Evolutionary conservation across 2,888 invertebrate genomes (phyloP).

Genomic region (Bibio marci): DNA sequence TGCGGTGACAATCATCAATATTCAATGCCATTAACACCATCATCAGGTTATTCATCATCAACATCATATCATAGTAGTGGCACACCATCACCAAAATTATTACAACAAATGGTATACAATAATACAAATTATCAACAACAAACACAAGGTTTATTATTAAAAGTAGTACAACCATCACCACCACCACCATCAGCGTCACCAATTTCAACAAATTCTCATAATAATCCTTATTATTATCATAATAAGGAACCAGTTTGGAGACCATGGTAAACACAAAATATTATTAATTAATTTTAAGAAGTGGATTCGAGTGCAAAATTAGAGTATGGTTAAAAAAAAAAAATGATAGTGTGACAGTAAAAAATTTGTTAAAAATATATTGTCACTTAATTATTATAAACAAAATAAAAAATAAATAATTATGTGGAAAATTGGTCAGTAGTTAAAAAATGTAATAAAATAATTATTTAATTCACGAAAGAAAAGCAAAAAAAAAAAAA

Average conservation of each 20-base stretch:
- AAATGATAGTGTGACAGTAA: too few species aligned
- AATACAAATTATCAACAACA: background rate
- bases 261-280: conserved; percentile 5
- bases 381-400: too few species aligned
- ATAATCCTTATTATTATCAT: background rate
- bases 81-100: conserved; percentile 11
- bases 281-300: too few species aligned
- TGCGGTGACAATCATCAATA: conserved; percentile 5
- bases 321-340: too few species aligned
- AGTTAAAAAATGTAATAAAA: too few species aligned
- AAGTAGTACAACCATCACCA: background rate
- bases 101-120: background rate
- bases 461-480: too few species aligned
- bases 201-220: background rate
- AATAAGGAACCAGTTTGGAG: conserved; percentile 6
- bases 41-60: conserved; percentile 6
- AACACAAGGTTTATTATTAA: background rate
- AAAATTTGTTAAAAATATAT: too few species aligned
- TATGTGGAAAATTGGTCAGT: too few species aligned
- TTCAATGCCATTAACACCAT: conserved; percentile 7
- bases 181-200: conserved; percentile 4
- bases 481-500: too few species aligned
- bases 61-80: conserved; percentile 3
- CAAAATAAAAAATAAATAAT: too few species aligned
- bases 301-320: too few species aligned